Evolutionary conservation across 2,888 invertebrate genomes (phyloP).

Genomic region (Sisyra nigra): DNA sequence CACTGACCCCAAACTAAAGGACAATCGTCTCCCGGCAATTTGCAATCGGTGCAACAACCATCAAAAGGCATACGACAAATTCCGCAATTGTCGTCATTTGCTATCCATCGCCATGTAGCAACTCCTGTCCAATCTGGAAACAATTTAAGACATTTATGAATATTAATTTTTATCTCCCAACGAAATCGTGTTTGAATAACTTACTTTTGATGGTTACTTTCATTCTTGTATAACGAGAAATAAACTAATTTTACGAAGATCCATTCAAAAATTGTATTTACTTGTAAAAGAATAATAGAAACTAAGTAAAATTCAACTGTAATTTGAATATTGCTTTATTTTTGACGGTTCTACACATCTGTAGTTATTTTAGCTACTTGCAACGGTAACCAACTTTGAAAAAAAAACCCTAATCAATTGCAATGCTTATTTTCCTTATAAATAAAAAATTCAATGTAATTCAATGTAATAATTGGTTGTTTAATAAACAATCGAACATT

Average conservation of each 20-base stretch:
- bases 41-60: constrained; percentile 95
- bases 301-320: no score
- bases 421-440: no score
- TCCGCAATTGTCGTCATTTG: constrained; percentile 97
- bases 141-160: constrained; percentile 11
- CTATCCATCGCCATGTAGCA: constrained; percentile 97
- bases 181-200: constrained; percentile 16
- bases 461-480: no score
- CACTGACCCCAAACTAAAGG: constrained; percentile 97
- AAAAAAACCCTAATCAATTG: no score
- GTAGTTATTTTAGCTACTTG: no score
- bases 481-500: no score
- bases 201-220: constrained; percentile 47
- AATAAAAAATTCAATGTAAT: no score
- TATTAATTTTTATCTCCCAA: constrained; percentile 1
- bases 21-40: constrained; percentile 94
- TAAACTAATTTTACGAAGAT: constrained; percentile 8
- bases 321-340: no score
- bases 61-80: constrained; percentile 99
- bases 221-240: constrained; percentile 26
- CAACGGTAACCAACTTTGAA: no score
- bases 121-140: constrained; percentile 77
- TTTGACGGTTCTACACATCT: no score
- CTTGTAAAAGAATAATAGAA: no score
- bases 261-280: no score